These are phyloP conservation scores for Micromussa lordhowensis DNA, from an alignment of 92 coral and sea anemone genomes.

Conservation along the genomic window DNA sequence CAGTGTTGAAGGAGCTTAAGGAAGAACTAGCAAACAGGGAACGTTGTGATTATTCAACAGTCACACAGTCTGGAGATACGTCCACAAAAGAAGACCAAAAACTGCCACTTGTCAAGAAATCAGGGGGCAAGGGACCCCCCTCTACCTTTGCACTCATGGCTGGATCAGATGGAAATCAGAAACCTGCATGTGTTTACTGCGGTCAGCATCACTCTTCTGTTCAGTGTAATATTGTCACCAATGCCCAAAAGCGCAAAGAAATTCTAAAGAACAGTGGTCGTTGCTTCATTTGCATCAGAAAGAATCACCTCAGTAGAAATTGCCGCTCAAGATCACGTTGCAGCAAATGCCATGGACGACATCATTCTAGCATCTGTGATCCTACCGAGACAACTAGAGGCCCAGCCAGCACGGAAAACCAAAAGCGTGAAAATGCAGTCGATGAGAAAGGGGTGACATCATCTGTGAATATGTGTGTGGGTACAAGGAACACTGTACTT, in stretches of 20 bases:
- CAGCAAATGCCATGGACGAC: constrained; percentile 49
- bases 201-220: background rate
- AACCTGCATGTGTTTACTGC: background rate
- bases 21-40: constrained; percentile 23
- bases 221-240: constrained; percentile 47
- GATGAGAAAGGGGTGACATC: background rate
- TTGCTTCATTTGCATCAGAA: too few species aligned
- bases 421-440: too few species aligned
- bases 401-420: too few species aligned
- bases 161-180: background rate
- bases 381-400: too few species aligned
- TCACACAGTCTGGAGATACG: background rate
- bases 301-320: too few species aligned
- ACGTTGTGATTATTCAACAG: background rate
- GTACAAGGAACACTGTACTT: background rate
- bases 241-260: constrained; percentile 42
- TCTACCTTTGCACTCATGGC: constrained; percentile 9
- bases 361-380: constrained; percentile 8
- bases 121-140: background rate
- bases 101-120: background rate
- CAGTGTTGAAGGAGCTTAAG: constrained; percentile 24
- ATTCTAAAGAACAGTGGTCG: background rate
- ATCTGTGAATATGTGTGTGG: constrained; percentile 2
- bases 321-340: constrained; percentile 17
- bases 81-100: background rate